These are phyloP conservation scores for Brachyistius frenatus DNA, from an alignment of 2,113 vertebrate species.

Conservation along the genomic window DNA sequence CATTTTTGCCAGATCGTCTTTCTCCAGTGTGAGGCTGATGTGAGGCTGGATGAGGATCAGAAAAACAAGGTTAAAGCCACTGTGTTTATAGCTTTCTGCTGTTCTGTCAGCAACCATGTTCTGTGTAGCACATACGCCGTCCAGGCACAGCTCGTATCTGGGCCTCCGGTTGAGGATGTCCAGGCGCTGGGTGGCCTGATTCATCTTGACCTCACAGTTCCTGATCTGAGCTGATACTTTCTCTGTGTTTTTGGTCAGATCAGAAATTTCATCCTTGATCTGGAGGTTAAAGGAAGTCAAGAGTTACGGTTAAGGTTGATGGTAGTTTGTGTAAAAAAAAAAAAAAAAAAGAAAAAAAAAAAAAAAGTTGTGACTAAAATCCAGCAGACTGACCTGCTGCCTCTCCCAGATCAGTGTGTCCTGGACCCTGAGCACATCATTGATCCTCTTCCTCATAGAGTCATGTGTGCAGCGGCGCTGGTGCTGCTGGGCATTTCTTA, in stretches of 20 bases:
- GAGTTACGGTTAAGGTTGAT: too few species aligned
- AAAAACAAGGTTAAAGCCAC: neutral
- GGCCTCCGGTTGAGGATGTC: slow-evolving; percentile 53
- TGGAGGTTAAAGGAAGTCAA: slow-evolving; percentile 19
- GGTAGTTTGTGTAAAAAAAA: neutral
- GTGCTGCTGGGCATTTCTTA: slow-evolving; percentile 11
- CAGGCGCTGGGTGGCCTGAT: slow-evolving; percentile 27
- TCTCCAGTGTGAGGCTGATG: slow-evolving; percentile 37
- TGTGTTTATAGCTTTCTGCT: neutral
- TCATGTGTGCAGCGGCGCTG: neutral
- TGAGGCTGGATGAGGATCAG: slow-evolving; percentile 14
- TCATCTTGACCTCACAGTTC: slow-evolving; percentile 34
- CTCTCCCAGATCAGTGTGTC: slow-evolving; percentile 27
- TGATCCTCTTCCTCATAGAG: slow-evolving; percentile 37
- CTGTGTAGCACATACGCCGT: neutral
- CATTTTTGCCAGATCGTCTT: slow-evolving; percentile 31
- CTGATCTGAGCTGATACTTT: slow-evolving; percentile 9
- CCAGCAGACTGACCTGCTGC: slow-evolving; percentile 17
- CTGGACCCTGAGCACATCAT: slow-evolving; percentile 2
- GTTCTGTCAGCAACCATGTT: neutral
- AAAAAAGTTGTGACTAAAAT: neutral
- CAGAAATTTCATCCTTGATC: slow-evolving; percentile 36
- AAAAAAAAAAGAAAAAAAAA: too few species aligned
- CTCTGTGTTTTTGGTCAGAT: slow-evolving; percentile 8
- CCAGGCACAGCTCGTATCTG: slow-evolving; percentile 28